A percentile compares a stretch with the other conserved stretches of the same genome.
These are phyloP conservation scores for Trachymyrmex septentrionalis DNA, from an alignment of 1,140 invertebrate species.

Conservation along the genomic window DNA sequence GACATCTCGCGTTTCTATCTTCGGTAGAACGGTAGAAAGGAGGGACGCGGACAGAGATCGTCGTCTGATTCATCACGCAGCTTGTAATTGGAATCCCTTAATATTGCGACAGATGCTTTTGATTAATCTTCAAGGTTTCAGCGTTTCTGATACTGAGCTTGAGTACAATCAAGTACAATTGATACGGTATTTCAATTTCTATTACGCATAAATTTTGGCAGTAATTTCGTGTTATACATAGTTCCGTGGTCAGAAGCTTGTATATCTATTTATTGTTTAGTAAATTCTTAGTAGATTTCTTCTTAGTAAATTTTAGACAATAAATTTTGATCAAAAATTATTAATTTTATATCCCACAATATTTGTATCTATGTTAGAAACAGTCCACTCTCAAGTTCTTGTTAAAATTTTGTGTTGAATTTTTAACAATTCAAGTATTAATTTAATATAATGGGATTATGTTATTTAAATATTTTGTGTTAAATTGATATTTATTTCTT, in stretches of 20 bases:
- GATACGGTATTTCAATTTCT: neutral
- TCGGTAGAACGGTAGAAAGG: slow-evolving; percentile 14
- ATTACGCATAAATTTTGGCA: neutral
- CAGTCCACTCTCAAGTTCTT: too few relatives aligned
- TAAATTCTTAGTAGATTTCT: too few relatives aligned
- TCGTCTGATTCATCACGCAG: slow-evolving; percentile 9
- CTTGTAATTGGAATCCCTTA: slow-evolving; percentile 53
- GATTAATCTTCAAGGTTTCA: slow-evolving; percentile 20
- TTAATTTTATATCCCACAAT: neutral
- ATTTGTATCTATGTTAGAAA: too few relatives aligned
- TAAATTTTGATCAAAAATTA: neutral
- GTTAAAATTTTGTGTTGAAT: too few relatives aligned
- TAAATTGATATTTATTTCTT: too few relatives aligned
- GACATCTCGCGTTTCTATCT: slow-evolving; percentile 27
- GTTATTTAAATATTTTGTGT: too few relatives aligned
- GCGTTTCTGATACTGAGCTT: neutral
- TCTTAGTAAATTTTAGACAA: neutral
- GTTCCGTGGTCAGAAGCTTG: neutral
- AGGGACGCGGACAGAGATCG: slow-evolving; percentile 20
- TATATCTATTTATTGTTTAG: neutral
- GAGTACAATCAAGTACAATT: slow-evolving; percentile 24
- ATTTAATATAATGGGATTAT: too few relatives aligned
- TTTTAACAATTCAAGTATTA: too few relatives aligned
- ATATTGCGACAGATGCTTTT: slow-evolving; percentile 44
- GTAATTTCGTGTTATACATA: neutral